A percentile compares a stretch with the other conserved stretches of the same genome.
phyloP scores from a whole-genome alignment of 92 coral and sea anemone species.

The Pocillopora meandrina region DNA sequence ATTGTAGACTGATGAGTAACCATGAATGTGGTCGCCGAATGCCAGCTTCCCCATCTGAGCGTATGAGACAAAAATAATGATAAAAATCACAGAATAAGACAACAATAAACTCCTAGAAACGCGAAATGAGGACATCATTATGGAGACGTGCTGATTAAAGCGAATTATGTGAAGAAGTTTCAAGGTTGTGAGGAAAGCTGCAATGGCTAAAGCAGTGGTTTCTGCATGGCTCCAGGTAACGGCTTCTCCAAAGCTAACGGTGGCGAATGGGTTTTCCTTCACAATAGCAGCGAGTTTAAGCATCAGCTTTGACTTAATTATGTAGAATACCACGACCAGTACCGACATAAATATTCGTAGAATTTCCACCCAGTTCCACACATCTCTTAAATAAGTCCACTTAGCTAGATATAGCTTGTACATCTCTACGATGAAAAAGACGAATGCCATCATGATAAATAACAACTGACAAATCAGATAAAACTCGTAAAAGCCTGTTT shows the following conservation, averaged over 20 bases:
- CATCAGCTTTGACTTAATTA: conserved; percentile 68
- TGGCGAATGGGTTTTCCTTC: conserved; percentile 63
- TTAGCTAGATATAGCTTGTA: conserved; percentile 46
- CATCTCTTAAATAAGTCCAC: conserved; percentile 49
- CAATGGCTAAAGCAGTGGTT: conserved; percentile 56
- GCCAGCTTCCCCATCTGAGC: conserved; percentile 50
- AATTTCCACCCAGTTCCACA: conserved; percentile 84
- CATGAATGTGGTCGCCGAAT: conserved; percentile 52
- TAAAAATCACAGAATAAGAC: conserved; percentile 56
- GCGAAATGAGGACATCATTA: conserved; percentile 63
- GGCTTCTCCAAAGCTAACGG: conserved; percentile 66
- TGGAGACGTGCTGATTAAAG: conserved; percentile 71
- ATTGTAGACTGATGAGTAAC: conserved; percentile 52
- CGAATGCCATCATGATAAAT: conserved; percentile 64
- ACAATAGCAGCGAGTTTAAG: conserved; percentile 57
- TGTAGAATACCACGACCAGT: conserved; percentile 61
- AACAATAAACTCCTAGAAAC: conserved; percentile 49
- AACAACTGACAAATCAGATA: conserved; percentile 72
- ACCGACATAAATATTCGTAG: conserved; percentile 53
- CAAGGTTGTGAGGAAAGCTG: conserved; percentile 67
- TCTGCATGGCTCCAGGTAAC: conserved; percentile 66
- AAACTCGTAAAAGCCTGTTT: conserved; percentile 74
- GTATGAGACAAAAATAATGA: conserved; percentile 55
- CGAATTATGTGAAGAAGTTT: conserved; percentile 74
- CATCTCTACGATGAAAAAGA: conserved; percentile 55